Evolutionary conservation across 2,888 invertebrate genomes (phyloP).

Genomic region (Drosophila maculinotata): DNA sequence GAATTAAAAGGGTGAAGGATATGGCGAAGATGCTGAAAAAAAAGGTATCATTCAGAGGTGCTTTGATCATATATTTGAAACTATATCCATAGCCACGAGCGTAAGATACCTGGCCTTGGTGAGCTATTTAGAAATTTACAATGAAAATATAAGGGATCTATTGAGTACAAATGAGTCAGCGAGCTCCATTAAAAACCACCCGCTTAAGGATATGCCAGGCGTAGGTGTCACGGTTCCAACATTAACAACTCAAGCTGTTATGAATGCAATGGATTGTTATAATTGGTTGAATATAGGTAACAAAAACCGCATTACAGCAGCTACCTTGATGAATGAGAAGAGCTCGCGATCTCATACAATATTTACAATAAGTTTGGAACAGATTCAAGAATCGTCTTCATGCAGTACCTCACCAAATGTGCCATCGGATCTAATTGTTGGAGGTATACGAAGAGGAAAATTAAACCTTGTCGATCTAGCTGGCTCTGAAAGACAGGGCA

Average conservation of each 20-base stretch:
- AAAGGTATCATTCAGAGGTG: constrained; percentile 90
- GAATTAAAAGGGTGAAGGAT: constrained; percentile 39
- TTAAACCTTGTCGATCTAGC: constrained; percentile 95
- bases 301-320: constrained; percentile 92
- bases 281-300: constrained; percentile 91
- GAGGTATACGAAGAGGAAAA: constrained; percentile 86
- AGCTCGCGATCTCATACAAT: constrained; percentile 95
- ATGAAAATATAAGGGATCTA: constrained; percentile 96
- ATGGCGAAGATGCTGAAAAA: constrained; percentile 56
- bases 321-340: constrained; percentile 95
- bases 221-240: constrained; percentile 87
- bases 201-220: constrained; percentile 86
- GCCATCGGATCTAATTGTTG: constrained; percentile 26
- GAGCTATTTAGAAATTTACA: constrained; percentile 95
- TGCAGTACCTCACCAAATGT: background rate
- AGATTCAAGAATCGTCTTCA: constrained; percentile 86
- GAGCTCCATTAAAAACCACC: constrained; percentile 77
- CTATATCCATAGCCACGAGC: constrained; percentile 90
- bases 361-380: constrained; percentile 93
- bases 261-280: constrained; percentile 91
- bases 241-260: constrained; percentile 91
- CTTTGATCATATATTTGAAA: constrained; percentile 95
- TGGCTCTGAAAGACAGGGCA: constrained; percentile 94
- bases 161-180: constrained; percentile 88
- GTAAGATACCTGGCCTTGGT: constrained; percentile 87